Base-by-base conservation (phyloP, 2,797 vertebrate genomes). In the Poeciliopsis gracilis region DNA sequence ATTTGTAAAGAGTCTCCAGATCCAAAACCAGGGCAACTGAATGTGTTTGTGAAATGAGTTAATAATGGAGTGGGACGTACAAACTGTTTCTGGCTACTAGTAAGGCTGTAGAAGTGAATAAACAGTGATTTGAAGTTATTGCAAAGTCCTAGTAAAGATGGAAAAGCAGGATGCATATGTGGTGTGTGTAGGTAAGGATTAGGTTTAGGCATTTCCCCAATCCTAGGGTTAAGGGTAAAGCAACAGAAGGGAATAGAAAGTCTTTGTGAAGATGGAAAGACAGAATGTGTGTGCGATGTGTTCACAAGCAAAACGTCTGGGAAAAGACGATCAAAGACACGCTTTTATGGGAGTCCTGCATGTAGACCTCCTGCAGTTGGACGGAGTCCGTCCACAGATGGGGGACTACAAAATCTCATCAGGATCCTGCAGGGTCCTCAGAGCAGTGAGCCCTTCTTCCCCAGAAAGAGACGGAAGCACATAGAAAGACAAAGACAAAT, bases 401-500 rank as follows among this genome's bases (percentile, higher is more conserved):
- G 75, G 66, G 79, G 77, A 87, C 63, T 77, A 76, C 78, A 87
- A 90, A 91, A 89, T 89, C 81, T 90, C 53, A 78, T 80, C 81
- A 53, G 82, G 78, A 88, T 89, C 77, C 76, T 82, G 82, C 86
- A 87, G 81, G 80, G 78, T 89, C 79, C 86, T 83, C 75, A 86
- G 85, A 86, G 82, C 87, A 67, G 36, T 47, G 66, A 82, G 82
- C 86, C 86, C 57, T 57, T 77, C 83, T 81, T 87, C 78, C 73
- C 49, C 80, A 91, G 79, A 80, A 61, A 85, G 51, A 78, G 78
- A 89, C 81, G 43, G 82, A 83, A 78, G 76, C 79, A 83, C 86
- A 88, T 51, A 76, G 73, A 83, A 75, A 84, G 85, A 84, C 61
- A 83, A 83, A 82, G 80, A 91, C 79, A 82, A 84, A 91, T 87